These are phyloP conservation scores for Cerastis rubricosa DNA, from an alignment of 2,888 invertebrate species.

Conservation along the genomic window DNA sequence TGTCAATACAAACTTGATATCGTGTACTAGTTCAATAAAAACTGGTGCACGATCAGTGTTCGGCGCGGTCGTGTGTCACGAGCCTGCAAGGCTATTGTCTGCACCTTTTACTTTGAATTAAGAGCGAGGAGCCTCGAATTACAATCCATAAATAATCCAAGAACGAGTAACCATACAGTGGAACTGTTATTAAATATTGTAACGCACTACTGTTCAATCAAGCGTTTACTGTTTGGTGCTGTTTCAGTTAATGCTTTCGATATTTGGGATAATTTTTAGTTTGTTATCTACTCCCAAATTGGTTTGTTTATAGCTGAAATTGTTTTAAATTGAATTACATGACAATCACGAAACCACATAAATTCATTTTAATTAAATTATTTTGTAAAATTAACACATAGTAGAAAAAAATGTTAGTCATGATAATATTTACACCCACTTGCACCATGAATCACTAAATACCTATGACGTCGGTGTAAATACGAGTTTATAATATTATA, in stretches of 20 bases:
- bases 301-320: slow-evolving; percentile 2
- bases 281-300: slow-evolving; percentile 6
- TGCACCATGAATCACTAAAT: too few species aligned
- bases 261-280: slow-evolving; percentile 32
- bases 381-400: too few species aligned
- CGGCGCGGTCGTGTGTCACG: slow-evolving; percentile 75
- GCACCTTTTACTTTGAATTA: slow-evolving; percentile 85
- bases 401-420: too few species aligned
- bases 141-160: slow-evolving; percentile 83
- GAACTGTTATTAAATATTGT: slow-evolving; percentile 63
- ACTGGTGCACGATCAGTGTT: slow-evolving; percentile 57
- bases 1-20: slow-evolving; percentile 41
- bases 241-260: slow-evolving; percentile 30
- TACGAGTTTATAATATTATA: too few species aligned
- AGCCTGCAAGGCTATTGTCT: slow-evolving; percentile 80
- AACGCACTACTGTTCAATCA: slow-evolving; percentile 57
- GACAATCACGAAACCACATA: too few species aligned
- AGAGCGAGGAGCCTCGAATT: slow-evolving; percentile 80
- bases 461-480: too few species aligned
- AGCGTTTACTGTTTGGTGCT: slow-evolving; percentile 16
- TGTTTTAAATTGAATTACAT: too few species aligned
- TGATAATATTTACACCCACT: too few species aligned
- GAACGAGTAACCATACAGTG: slow-evolving; percentile 74
- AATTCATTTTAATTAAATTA: too few species aligned
- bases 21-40: slow-evolving; percentile 45